Conservation (phyloP, 2,888 invertebrate species). For the Stenichneumon culpator region DNA sequence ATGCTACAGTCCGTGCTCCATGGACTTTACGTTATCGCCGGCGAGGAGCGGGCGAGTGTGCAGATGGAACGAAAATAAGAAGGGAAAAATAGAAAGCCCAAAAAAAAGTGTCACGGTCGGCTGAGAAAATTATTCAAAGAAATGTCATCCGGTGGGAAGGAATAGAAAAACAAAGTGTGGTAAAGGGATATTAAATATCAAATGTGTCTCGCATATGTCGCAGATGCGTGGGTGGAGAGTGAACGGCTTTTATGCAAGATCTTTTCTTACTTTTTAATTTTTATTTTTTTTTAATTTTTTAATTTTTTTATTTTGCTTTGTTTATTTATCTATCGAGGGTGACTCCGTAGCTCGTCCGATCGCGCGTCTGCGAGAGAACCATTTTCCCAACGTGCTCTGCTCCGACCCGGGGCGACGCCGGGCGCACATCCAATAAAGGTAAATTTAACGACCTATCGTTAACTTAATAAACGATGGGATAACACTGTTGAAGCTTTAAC, state of each 20-base stretch:
- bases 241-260: neutral
- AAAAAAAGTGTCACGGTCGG: conserved; percentile 7
- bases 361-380: conserved; percentile 49
- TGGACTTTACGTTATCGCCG: conserved; percentile 70
- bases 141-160: neutral
- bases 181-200: conserved; percentile 25
- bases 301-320: neutral
- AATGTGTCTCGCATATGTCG: conserved; percentile 61
- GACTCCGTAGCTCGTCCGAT: conserved; percentile 39
- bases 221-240: conserved; percentile 5
- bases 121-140: conserved; percentile 2
- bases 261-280: no score
- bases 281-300: conserved; percentile 4
- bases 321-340: conserved; percentile 45
- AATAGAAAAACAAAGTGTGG: neutral
- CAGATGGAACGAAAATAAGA: conserved; percentile 58
- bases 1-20: conserved; percentile 70
- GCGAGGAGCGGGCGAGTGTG: conserved; percentile 69
- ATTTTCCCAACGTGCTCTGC: conserved; percentile 24
- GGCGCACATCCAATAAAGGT: conserved; percentile 81
- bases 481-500: conserved; percentile 76
- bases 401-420: conserved; percentile 68
- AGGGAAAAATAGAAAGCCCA: conserved; percentile 22
- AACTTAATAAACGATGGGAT: conserved; percentile 82
- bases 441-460: conserved; percentile 82